A percentile compares a stretch with the other conserved stretches of the same genome.
These are phyloP conservation scores for Galbula dea DNA, from an alignment of 2,113 vertebrate genomes.

Conservation along the genomic window DNA sequence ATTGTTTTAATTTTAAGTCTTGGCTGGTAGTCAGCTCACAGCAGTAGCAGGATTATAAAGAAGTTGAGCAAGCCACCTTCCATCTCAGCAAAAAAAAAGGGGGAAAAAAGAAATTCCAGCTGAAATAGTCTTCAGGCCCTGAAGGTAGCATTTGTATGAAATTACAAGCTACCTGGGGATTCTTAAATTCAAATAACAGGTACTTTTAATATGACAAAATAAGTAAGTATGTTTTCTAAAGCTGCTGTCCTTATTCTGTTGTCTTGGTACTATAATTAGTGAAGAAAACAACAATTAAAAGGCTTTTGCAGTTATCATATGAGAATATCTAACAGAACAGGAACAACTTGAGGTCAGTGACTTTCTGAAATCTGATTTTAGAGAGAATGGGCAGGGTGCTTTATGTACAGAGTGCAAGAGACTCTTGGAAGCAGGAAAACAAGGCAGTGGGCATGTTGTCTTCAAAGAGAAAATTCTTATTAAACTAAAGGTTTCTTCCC, in stretches of 20 bases:
- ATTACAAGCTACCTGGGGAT: not conserved
- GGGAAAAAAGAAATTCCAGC: not conserved
- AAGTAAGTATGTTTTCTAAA: not conserved
- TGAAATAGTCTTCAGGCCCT: not conserved
- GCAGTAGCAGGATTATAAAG: not conserved
- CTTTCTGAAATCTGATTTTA: not conserved
- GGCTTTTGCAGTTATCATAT: not conserved
- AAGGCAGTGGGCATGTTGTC: not conserved
- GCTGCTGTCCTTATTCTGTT: not conserved
- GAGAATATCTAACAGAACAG: not conserved
- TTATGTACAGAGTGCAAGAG: not conserved
- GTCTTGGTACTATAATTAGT: not conserved
- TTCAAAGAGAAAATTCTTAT: not conserved
- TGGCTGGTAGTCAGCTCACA: not conserved
- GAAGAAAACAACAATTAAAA: not conserved
- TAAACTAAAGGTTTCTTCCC: not conserved
- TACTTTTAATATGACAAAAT: not conserved
- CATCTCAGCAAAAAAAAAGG: not conserved
- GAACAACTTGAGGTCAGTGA: not conserved
- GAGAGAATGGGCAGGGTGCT: not conserved
- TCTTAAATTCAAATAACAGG: not conserved
- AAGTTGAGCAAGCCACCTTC: not conserved
- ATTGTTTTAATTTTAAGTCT: constrained; percentile 7
- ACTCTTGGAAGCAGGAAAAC: not conserved
- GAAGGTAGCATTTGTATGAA: not conserved